Evolutionary conservation across 2,888 invertebrate genomes (phyloP).

Genomic region (Caenorhabditis sp.): DNA sequence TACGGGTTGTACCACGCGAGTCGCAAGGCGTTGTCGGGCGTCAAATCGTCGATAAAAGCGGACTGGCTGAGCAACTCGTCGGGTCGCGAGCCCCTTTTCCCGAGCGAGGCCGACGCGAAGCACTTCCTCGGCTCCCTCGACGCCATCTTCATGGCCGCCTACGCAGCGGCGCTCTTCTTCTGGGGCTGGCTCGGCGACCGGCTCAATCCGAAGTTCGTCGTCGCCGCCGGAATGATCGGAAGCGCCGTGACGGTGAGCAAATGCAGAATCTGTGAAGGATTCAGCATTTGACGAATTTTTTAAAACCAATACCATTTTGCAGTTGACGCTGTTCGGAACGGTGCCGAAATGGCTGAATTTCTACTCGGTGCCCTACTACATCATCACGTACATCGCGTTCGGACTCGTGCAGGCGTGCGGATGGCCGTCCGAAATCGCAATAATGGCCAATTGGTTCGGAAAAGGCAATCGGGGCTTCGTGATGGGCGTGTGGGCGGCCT

Average conservation of each 20-base stretch:
- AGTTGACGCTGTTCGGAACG: slow-evolving; percentile 81
- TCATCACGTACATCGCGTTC: slow-evolving; percentile 80
- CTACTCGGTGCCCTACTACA: slow-evolving; percentile 80
- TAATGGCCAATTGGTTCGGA: slow-evolving; percentile 82
- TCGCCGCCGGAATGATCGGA: slow-evolving; percentile 81
- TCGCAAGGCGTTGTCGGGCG: slow-evolving; percentile 76
- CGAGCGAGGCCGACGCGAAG: slow-evolving; percentile 70
- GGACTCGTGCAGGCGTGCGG: slow-evolving; percentile 81
- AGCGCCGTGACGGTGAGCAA: slow-evolving; percentile 80
- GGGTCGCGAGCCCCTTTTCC: slow-evolving; percentile 67
- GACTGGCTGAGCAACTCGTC: slow-evolving; percentile 75
- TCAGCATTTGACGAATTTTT: too few relatives aligned
- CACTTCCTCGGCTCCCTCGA: slow-evolving; percentile 77
- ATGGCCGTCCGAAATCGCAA: slow-evolving; percentile 81
- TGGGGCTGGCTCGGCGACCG: slow-evolving; percentile 81
- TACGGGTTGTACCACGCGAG: slow-evolving; percentile 78
- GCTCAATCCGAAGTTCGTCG: slow-evolving; percentile 80
- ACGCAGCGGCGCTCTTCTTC: slow-evolving; percentile 80
- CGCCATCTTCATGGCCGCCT: slow-evolving; percentile 77
- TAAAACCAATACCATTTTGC: slow-evolving; percentile 52
- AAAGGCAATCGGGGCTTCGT: slow-evolving; percentile 80
- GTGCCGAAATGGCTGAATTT: slow-evolving; percentile 80
- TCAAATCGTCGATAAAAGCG: slow-evolving; percentile 74
- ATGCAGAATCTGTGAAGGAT: too few relatives aligned
- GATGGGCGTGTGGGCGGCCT: slow-evolving; percentile 81